These are phyloP conservation scores for Ambastaia sidthimunki DNA, from an alignment of 2,797 vertebrate genomes.

Conservation along the genomic window DNA sequence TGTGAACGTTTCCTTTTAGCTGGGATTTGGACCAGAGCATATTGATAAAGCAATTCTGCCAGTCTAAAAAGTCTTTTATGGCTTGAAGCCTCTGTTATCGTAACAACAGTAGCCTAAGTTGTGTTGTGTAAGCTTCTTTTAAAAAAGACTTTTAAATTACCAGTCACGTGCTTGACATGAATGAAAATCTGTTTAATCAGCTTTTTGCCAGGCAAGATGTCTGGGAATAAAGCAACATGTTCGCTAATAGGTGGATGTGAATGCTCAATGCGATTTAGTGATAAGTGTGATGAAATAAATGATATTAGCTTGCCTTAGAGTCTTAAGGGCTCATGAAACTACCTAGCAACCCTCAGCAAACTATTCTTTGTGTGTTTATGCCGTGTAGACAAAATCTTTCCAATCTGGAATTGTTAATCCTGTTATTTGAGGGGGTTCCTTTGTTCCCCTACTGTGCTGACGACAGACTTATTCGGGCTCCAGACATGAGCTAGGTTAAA, in stretches of 20 bases:
- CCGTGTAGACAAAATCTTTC: conserved; percentile 48
- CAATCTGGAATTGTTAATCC: conserved; percentile 60
- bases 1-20: too few species aligned
- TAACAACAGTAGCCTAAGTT: conserved; percentile 16
- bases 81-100: conserved; percentile 30
- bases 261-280: conserved; percentile 32
- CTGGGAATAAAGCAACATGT: conserved; percentile 4
- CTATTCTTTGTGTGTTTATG: conserved; percentile 28
- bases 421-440: conserved; percentile 46
- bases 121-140: conserved; percentile 26
- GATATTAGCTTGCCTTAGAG: conserved; percentile 36
- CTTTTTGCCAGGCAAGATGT: conserved; percentile 3
- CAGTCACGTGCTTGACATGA: conserved; percentile 3
- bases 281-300: conserved; percentile 38
- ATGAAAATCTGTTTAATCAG: conserved; percentile 35
- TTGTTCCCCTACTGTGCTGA: conserved; percentile 54
- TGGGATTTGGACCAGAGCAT: not conserved
- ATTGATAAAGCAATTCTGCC: not conserved
- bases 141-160: conserved; percentile 9
- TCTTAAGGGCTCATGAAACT: conserved; percentile 43
- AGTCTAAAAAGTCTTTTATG: conserved; percentile 10
- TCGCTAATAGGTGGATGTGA: conserved; percentile 26
- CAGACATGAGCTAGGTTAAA: conserved; percentile 56
- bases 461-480: conserved; percentile 60
- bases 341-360: conserved; percentile 25